Evolutionary conservation across 2,797 vertebrate genomes (phyloP).

Genomic region (Neosalanx taihuensis): DNA sequence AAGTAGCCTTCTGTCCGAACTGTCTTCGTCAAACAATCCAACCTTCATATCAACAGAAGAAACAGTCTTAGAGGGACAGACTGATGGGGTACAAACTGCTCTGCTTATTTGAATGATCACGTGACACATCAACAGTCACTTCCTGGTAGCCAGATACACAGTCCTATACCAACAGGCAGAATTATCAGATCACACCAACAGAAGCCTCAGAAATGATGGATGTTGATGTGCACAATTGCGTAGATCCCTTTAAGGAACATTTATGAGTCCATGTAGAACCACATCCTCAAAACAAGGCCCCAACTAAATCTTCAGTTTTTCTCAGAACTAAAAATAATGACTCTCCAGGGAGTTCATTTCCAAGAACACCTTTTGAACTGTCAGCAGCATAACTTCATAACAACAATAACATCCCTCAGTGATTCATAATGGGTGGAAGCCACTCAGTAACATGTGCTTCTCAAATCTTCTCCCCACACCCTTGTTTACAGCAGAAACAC

Average conservation of each 20-base stretch:
- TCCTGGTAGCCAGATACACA: background rate
- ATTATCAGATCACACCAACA: slow-evolving; percentile 8
- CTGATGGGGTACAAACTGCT: background rate
- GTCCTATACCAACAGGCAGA: background rate
- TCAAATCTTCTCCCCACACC: slow-evolving; percentile 40
- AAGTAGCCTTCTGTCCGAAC: slow-evolving; percentile 80
- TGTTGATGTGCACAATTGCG: background rate
- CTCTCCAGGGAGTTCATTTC: slow-evolving; percentile 7
- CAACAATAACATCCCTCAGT: slow-evolving; percentile 25
- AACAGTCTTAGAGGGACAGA: background rate
- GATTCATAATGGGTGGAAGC: slow-evolving; percentile 60
- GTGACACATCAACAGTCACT: background rate
- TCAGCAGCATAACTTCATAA: background rate
- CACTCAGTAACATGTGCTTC: slow-evolving; percentile 30
- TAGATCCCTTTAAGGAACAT: background rate
- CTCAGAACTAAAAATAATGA: background rate
- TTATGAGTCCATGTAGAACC: background rate
- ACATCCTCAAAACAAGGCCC: background rate
- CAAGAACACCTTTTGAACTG: too few relatives aligned
- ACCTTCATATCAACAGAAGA: slow-evolving; percentile 64
- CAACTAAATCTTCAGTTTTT: background rate
- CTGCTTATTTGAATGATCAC: background rate
- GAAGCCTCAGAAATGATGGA: background rate
- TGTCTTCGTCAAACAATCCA: slow-evolving; percentile 84
- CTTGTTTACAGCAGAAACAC: slow-evolving; percentile 46